Base-by-base conservation (phyloP, 2,797 vertebrate genomes). In the Danio albolineatus region DNA sequence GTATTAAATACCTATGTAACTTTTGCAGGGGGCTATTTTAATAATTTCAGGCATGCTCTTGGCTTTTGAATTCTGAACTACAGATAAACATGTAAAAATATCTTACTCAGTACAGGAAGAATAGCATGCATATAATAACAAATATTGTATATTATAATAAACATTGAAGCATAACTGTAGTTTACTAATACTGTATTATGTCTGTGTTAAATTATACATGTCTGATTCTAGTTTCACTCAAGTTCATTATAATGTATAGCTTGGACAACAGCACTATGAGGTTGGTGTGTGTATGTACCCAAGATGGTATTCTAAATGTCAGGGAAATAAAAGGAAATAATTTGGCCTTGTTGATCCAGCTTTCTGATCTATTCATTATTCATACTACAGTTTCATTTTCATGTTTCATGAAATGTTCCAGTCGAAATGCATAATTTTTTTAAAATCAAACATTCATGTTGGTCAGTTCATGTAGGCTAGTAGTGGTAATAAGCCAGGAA, bases 251-350 rank as follows among this genome's bases (percentile, higher is more conserved):
- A 54, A 62, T 65, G 89, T 90, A 78, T 90, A 60, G 88, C 85
- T 92, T 91, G 90, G 89, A 91, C 44, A 49, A 6, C 54, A 12
- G 5, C 79, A 75, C 87, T 88, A 83, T 88, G 69, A 82, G 57
- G 85, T 89, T 87, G 90, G 88, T 56, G 43, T 62, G 53, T 77
- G 81, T 82, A 82, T 78, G 57, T 39, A 76, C 59, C 78, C 82
- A 60, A 77, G 75, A 70, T 82, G n/a, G n/a, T n/a, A n/a, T n/a
- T n/a, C n/a, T n/a, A n/a, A n/a, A 28, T 28, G 28, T 28, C 28
- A 28, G 28, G 28, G 28, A 28, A 28, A 28, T 28, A 28, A 28
- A 28, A 28, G 28, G 28, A 28, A 28, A 28, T 28, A 28, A 28
- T 3, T 28, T 28, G 3, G 28, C 3, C 3, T 28, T 28, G 28